These are phyloP conservation scores for Pipistrellus pygmaeus DNA, from an alignment of 2,797 vertebrate genomes.

Conservation along the genomic window DNA sequence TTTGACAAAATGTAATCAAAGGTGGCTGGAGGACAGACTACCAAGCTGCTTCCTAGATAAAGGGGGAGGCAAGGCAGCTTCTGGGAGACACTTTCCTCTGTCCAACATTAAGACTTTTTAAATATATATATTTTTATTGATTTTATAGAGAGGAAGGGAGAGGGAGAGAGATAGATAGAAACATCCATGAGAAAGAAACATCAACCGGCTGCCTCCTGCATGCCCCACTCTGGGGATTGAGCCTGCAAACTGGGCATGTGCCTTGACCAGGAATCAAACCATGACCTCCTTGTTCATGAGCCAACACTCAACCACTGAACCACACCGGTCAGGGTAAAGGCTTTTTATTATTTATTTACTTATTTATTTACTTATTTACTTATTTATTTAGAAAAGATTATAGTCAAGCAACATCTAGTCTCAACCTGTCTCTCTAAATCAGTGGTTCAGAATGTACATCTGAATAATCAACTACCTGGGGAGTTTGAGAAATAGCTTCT, in stretches of 20 bases:
- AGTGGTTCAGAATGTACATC: not conserved
- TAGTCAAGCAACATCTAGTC: conserved; percentile 1
- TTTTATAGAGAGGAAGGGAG: too few species aligned
- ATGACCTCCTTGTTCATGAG: too few species aligned
- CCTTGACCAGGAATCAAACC: too few species aligned
- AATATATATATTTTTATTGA: not conserved
- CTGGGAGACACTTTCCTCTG: not conserved
- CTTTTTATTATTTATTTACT: not conserved
- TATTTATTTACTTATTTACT: not conserved
- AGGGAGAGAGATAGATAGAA: too few species aligned
- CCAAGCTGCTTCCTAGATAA: not conserved
- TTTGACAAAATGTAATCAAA: conserved; percentile 32
- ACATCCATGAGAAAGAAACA: too few species aligned
- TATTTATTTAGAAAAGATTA: not conserved
- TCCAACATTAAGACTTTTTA: conserved; percentile 3
- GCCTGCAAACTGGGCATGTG: too few species aligned
- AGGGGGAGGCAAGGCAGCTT: not conserved
- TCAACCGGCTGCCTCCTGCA: too few species aligned
- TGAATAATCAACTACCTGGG: not conserved
- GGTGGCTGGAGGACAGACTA: not conserved
- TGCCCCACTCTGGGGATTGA: too few species aligned
- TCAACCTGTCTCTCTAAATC: not conserved
- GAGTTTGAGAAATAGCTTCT: conserved; percentile 18
- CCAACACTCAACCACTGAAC: too few species aligned
- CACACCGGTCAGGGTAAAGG: not conserved